Evolutionary conservation across 2,888 invertebrate species (phyloP), one percentile per base, ranked within the genome.

Genomic region (Tenthredo amoena): DNA sequence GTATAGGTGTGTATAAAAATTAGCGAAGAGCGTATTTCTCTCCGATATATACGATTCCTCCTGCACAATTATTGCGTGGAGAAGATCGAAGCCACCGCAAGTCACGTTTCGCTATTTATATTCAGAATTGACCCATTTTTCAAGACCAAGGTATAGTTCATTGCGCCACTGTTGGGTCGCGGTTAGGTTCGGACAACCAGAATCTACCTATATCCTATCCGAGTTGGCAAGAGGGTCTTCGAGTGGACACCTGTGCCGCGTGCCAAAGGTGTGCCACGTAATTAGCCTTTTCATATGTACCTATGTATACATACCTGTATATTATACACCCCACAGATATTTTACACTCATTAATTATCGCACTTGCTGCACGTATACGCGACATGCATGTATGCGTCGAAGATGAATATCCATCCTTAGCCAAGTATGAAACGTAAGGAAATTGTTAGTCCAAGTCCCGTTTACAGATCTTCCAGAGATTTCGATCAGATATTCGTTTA

Each of bases 191-290:
- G 58, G 68, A 31, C 83, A 55, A 83, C n/a, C 65, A 37, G 34
- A 18, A 65, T 71, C 62, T 37, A 62, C 40, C 9, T 58, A 72
- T n/a, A 31, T 65, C 15, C 50, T 31, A 40, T 86, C 85, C 86
- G 87, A 90, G 89, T 91, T 91, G 91, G 91, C 91, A 91, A 84
- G 40, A 55, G 86, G 79, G 87, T 86, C 87, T 87, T 88, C 15
- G 37, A 86, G 87, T 89, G 89, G 91, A 91, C 91, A 91, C 91
- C 91, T 91, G 91, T 91, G 91, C 89, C 88, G 88, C 89, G 87
- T 89, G 88, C 88, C 88, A 88, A 88, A 90, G 87, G 87, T 89
- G 88, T 89, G 89, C 88, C 88, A 89, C 88, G 89, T 89, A 89
- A 90, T 89, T 90, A 89, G 87, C 89, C 88, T 31, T 34, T 31